Conservation (phyloP, 2,888 invertebrate species). For the Horisme vitalbata region DNA sequence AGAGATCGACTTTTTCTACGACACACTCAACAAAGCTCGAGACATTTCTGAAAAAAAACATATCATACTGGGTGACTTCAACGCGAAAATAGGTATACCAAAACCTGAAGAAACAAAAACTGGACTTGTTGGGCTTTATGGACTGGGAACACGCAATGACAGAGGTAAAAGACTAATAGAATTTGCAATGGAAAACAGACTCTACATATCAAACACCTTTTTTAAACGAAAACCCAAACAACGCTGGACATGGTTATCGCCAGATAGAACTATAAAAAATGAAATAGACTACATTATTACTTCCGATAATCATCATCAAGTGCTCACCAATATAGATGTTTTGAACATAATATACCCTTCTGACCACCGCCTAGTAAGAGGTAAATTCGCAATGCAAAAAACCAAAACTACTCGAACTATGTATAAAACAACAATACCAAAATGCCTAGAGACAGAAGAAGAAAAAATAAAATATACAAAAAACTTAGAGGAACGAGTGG, state of each 20-base stretch:
- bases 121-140: neutral
- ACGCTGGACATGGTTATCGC: conserved; percentile 9
- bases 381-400: neutral
- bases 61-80: neutral
- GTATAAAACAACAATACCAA: neutral
- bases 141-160: neutral
- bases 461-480: neutral
- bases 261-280: conserved; percentile 1
- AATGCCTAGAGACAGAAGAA: neutral
- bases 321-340: neutral
- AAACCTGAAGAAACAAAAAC: neutral
- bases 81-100: conserved; percentile 1
- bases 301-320: neutral
- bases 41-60: conserved; percentile 2
- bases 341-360: neutral
- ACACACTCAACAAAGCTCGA: conserved; percentile 7
- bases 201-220: neutral
- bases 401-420: neutral
- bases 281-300: conserved; percentile 9
- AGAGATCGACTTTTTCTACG: conserved; percentile 17
- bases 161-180: conserved; percentile 1
- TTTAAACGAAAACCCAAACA: neutral
- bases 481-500: neutral
- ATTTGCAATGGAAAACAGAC: neutral
- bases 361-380: neutral